Conservation (phyloP, 2,888 invertebrate genomes). For the Torymus texanus region DNA sequence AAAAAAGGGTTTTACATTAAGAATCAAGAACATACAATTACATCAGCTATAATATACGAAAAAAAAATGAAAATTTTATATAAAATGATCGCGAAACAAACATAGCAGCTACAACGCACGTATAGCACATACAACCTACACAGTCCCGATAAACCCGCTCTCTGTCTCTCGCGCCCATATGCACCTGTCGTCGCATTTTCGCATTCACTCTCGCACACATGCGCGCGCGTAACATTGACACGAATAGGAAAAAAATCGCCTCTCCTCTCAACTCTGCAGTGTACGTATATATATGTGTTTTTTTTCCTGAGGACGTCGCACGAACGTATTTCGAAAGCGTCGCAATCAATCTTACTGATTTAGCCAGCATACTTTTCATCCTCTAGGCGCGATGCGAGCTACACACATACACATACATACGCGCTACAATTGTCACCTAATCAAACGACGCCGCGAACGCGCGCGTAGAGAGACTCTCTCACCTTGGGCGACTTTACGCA, state of each 20-base stretch:
- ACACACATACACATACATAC: conserved; percentile 26
- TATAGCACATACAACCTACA: no score
- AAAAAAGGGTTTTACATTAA: no score
- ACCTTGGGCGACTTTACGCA: conserved; percentile 49
- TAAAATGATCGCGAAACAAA: no score
- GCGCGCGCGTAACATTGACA: conserved; percentile 40
- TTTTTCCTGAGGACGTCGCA: conserved; percentile 2
- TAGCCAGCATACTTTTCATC: conserved; percentile 50
- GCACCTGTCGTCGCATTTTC: no score
- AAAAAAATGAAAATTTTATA: no score
- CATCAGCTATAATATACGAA: no score
- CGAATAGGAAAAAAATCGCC: conserved; percentile 30
- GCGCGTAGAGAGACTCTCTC: not conserved
- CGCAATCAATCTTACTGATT: conserved; percentile 53
- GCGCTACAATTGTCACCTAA: conserved; percentile 58
- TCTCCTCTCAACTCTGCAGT: conserved; percentile 25
- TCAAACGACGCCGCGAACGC: conserved; percentile 46
- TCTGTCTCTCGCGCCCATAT: no score
- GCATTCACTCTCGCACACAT: no score
- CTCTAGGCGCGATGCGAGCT: conserved; percentile 18
- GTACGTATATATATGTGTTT: conserved; percentile 31
- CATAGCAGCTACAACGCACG: no score
- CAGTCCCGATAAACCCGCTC: no score
- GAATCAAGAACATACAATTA: no score
- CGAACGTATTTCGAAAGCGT: conserved; percentile 45